Base-by-base conservation (phyloP, 2,888 invertebrate species). In the Orchestes rusci region DNA sequence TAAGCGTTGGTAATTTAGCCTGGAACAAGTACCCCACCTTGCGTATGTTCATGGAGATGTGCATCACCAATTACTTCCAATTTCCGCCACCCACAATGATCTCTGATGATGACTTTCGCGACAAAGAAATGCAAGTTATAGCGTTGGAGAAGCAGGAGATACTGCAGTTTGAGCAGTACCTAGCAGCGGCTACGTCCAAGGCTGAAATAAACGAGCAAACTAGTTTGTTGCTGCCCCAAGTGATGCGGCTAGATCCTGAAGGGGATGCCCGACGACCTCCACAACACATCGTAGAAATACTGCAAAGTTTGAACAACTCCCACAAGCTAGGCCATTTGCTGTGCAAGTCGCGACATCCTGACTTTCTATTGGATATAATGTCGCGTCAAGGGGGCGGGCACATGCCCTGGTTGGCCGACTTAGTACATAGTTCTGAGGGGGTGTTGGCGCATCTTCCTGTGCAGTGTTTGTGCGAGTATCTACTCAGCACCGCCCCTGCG, bases 401-500 rank as follows among this genome's bases (percentile, higher is more conserved):
- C 29, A 93, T 95, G 92, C 94, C 95, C 3, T 96, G 96, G 96
- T 72, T 96, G 50, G 92, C 93, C 5, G 92, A 94, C 65, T 73
- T 96, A 48, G 89, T 96, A 10, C 85, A 93, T 57, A 90, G 87
- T 56, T 90, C 89, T 53, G 93, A 93, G 61, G 86, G 89, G 1
- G 86, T 89, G 13, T 70, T 72, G 52, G 85, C 88, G 60, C 88
- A 93, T 56, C 72, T 97, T 15, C 96, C 96, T 0, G 93, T 96
- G n/a, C 95, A 95, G 63, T 96, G 95, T 64, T 75, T 97, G 36
- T 96, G 96, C 72, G 96, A 96, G 72, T 95, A 95, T 71, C 74
- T 96, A 36, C 76, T 94, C 2, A 76, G 78, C 27, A 79, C 82
- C 52, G 71, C 77, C 1, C 73, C 74, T 2, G 76, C 77, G 48